Base-by-base conservation (phyloP, 2,113 vertebrate genomes). In the Hoplias malabaricus region DNA sequence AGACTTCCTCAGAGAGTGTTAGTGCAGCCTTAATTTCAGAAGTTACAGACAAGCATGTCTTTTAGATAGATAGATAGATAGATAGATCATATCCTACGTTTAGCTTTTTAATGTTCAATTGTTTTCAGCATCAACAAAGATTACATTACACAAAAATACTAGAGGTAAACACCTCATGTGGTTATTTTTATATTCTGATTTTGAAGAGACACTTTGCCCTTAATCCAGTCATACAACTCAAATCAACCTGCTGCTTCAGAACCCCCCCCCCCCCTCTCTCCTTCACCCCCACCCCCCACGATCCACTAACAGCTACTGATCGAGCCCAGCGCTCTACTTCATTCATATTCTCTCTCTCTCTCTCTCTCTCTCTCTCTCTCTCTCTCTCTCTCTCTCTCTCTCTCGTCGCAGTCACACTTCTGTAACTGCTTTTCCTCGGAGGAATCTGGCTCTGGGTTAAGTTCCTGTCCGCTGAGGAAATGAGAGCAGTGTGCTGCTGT, bases 241-340 rank as follows among this genome's bases (percentile, higher is more conserved):
- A 21, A 50, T 2, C 46, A 50, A 50, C 46, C 46, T 50, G 46
- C 21, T 5, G 46, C 9, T 50, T 4, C 4, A 21, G 46, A 16
- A 46, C 4, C 36, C 9, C 36, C 8, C 2, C 54, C 21, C 43
- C 8, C 19, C 48, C 36, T 16, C 29, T 71, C 11, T 23, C 21
- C 3, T 9, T 13, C 40, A 5, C 36, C 36, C 61, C 54, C n/a
- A 53, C 27, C 54, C 65, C 78, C 54, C 70, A 40, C 62, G 34
- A 48, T 66, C 46, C 61, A 59, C 14, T 43, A 62, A 50, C 46
- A 50, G 57, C 33, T 70, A 31, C 76, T 53, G 40, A 57, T 40
- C 42, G 29, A 71, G 43, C 42, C 19, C 57, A 53, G 43, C 69
- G 50, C 50, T 38, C 29, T 31, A 25, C 70, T 42, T 50, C 50